Conservation (phyloP, 2,113 vertebrate species). For the Physeter macrocephalus region DNA sequence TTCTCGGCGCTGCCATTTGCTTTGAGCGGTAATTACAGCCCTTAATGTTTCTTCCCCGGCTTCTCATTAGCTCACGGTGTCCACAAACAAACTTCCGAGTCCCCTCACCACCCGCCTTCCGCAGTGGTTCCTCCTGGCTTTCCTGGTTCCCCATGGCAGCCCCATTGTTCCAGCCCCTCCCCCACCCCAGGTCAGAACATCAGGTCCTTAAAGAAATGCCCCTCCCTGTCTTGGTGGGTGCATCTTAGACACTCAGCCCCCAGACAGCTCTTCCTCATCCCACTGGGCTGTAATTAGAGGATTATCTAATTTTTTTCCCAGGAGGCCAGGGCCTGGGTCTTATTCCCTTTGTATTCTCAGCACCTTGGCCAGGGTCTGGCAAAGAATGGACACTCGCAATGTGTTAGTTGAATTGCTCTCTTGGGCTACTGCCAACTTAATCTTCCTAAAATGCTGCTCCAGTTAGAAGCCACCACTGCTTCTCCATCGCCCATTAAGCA, state of each 20-base stretch:
- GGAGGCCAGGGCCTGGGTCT: background rate
- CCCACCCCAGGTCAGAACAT: background rate
- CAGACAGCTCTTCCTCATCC: background rate
- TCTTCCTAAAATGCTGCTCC: conserved; percentile 51
- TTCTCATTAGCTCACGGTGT: conserved; percentile 57
- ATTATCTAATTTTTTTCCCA: conserved; percentile 24
- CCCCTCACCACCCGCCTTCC: background rate
- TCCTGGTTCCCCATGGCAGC: background rate
- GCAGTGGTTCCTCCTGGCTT: background rate
- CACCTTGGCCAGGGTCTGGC: conserved; percentile 44
- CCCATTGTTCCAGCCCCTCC: background rate
- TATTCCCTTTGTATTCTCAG: conserved; percentile 27
- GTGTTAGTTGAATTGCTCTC: background rate
- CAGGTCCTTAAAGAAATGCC: background rate
- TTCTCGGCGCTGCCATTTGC: background rate
- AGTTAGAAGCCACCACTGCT: background rate
- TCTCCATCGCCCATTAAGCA: background rate
- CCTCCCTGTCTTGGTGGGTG: background rate
- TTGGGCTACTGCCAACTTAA: conserved; percentile 30
- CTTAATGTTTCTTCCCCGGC: conserved; percentile 8
- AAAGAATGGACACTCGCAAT: background rate
- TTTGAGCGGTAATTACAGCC: conserved; percentile 53
- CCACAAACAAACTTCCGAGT: conserved; percentile 44
- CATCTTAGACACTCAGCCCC: background rate
- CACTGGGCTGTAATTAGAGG: conserved; percentile 11